Base-by-base conservation (phyloP, 2,113 vertebrate species). In the Rutilus rutilus region DNA sequence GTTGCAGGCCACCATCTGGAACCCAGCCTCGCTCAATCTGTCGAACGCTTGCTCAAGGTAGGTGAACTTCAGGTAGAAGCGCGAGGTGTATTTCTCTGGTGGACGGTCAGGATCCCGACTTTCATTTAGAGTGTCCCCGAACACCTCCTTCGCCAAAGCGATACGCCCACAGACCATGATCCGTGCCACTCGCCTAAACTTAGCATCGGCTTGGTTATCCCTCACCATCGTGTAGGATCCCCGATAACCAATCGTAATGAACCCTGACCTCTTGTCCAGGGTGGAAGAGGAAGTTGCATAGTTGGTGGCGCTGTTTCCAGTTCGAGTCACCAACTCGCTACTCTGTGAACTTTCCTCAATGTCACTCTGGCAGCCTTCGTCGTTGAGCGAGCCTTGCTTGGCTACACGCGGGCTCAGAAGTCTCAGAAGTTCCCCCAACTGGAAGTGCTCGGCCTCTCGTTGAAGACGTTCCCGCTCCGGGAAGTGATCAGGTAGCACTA, bases 61-160 rank as follows among this genome's bases (percentile, higher is more conserved):
- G 62, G 96, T 96, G 92, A 97, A 97, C 88, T 97, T 97, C 94
- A 97, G 94, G 94, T 97, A 97, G 92, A 97, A 97, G 86, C 96
- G 96, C n/a, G 96, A 96, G 2, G 96, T 97, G 92, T 97, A 97
- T 90, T 96, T 96, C 91, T 97, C 96, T 0, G 96, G 96, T 0
- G 96, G 96, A 0, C 96, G 94, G 88, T 96, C 96, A 0, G 96
- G 96, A 90, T 97, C 96, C 33, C 96, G 94, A 91, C 96, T 97
- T 91, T 97, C 96, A 45, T 97, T 97, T 78, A 97, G 94, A 42
- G 95, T 96, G 85, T 97, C 96, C 0, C 96, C 96, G 65, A 97
- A 97, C 71, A 97, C 96, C 91, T 97, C 96, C 89, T 97, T 96
- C 85, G 96, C 96, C 91, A 97, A 89, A 15, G 96, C 95, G 78